Evolutionary conservation across 2,113 vertebrate species (phyloP), one percentile per base, ranked within the genome.

Genomic region (Microtus montanus): DNA sequence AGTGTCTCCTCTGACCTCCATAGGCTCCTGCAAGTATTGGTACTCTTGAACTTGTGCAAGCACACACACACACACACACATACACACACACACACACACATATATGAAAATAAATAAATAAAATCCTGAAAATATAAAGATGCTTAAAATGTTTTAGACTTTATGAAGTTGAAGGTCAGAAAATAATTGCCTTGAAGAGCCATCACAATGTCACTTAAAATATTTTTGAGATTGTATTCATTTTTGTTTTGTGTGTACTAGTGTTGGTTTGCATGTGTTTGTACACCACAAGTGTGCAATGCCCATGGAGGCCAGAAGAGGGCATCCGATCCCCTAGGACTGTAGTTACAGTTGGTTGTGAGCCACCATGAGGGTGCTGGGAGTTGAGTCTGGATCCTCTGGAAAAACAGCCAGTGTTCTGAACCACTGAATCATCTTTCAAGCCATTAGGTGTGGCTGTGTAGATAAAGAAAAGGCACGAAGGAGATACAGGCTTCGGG

Each of bases 91-190:
- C 47, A 2, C 47, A 47, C 47, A 47, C 44, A 44, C 44, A 41
- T 3, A 41, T 7, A 2, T 41, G 24, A 61, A 64, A 64, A 84
- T 15, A 83, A 83, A 28, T 41, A 44, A 84, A 64, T 41, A 84
- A 41, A 83, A 61, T 9, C 10, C 14, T n/a, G 94, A n/a, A 94
- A 61, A 30, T 66, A 80, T 79, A 33, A 90, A 96, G 94, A 54
- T 79, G 13, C 17, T 91, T 90, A 1, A 44, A 89, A 71, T 61
- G 63, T 77, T n/a, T n/a, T 54, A 54, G 11, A 78, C 22, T 78
- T 19, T 73, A 61, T 33, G 17, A 83, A 95, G 47, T 47, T 9
- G 20, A 58, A 47, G 7, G 75, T 86, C 78, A n/a, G 78, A 93
- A 89, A 94, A 4, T 41, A 3, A 19, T 28, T 3, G 8, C 26